phyloP scores from a whole-genome alignment of 2,113 vertebrate genomes.

The Callopanchax toddi region DNA sequence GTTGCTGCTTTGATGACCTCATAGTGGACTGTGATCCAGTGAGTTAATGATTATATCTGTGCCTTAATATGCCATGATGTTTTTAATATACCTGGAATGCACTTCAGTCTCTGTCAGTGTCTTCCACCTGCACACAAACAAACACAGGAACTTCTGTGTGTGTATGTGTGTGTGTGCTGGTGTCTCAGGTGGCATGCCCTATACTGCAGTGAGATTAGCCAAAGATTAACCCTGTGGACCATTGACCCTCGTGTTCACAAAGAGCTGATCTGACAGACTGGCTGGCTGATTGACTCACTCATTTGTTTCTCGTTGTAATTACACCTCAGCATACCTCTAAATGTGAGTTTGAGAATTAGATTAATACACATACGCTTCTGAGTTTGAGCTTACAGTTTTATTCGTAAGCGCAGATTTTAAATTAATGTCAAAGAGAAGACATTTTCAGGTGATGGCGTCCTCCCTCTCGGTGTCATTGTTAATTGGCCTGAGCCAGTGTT shows the following conservation, averaged over 20 bases:
- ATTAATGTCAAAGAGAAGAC: too few species aligned
- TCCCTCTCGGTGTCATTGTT: conserved; percentile 46
- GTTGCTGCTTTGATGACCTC: conserved; percentile 24
- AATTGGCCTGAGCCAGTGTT: conserved; percentile 63
- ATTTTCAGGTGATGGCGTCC: background rate
- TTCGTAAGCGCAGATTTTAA: too few species aligned
- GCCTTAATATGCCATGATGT: conserved; percentile 30
- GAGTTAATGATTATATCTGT: conserved; percentile 67
- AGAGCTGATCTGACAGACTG: conserved; percentile 74
- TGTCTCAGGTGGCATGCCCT: conserved; percentile 68
- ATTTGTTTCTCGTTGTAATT: conserved; percentile 76
- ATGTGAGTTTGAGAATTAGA: background rate
- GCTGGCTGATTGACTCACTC: conserved; percentile 17
- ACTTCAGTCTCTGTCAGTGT: background rate
- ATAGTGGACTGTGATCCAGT: conserved; percentile 60
- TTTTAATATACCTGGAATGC: conserved; percentile 31
- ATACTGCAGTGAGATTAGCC: conserved; percentile 82
- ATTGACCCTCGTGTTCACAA: conserved; percentile 80
- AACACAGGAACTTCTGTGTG: conserved; percentile 4
- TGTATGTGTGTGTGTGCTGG: conserved; percentile 44
- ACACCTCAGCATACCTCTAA: conserved; percentile 52
- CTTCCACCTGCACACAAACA: conserved; percentile 8
- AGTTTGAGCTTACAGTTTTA: background rate
- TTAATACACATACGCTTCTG: fast-evolving
- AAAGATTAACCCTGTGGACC: conserved; percentile 85